Conservation (phyloP, 2,888 invertebrate species). For the Anthrax anthrax region DNA sequence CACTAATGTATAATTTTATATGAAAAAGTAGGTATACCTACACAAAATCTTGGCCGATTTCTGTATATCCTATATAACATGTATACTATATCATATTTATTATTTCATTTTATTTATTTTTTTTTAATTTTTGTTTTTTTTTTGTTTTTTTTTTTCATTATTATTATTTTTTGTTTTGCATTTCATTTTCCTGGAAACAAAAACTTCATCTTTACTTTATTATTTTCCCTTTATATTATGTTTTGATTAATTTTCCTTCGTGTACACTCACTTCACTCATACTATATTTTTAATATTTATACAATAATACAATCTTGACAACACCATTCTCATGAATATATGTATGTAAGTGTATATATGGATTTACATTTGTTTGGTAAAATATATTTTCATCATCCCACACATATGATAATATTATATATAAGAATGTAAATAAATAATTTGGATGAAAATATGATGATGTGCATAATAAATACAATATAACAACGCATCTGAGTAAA, state of each 20-base stretch:
- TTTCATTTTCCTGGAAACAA: conserved; percentile 5
- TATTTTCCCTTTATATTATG: conserved; percentile 35
- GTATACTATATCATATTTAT: too few relatives aligned
- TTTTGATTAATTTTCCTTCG: conserved; percentile 33
- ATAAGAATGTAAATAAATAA: too few relatives aligned
- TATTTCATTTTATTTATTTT: not conserved
- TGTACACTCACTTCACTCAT: conserved; percentile 4
- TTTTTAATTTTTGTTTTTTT: not conserved
- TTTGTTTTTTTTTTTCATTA: not conserved
- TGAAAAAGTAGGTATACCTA: not conserved
- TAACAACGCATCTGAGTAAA: conserved; percentile 6
- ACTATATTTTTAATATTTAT: too few relatives aligned
- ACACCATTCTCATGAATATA: too few relatives aligned
- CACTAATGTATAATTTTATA: not conserved
- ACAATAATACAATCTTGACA: too few relatives aligned
- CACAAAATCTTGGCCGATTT: not conserved
- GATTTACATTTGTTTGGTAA: too few relatives aligned
- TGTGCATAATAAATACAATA: conserved; percentile 5
- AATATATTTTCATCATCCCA: too few relatives aligned
- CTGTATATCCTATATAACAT: not conserved
- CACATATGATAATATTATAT: too few relatives aligned
- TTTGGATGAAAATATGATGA: too few relatives aligned
- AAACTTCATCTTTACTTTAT: conserved; percentile 21
- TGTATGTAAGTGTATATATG: too few relatives aligned
- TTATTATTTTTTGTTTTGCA: conserved; percentile 2